phyloP scores from a whole-genome alignment of 2,797 vertebrate species.

The Hemibagrus guttatus region DNA sequence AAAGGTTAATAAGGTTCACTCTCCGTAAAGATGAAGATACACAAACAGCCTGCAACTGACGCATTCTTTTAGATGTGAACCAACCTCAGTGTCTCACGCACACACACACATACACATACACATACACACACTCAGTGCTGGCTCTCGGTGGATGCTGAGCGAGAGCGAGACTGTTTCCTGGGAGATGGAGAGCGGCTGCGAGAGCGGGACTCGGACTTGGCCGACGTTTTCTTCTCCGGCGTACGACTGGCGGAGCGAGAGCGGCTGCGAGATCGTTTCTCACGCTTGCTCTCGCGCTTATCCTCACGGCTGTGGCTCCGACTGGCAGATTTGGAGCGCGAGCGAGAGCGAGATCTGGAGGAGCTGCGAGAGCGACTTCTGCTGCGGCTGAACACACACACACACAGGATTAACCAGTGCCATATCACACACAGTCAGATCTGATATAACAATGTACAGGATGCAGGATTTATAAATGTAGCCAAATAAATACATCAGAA shows the following conservation, averaged over 20 bases:
- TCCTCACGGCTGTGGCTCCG: slow-evolving; percentile 69
- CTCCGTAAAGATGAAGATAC: not conserved
- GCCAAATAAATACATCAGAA: too few relatives aligned
- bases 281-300: slow-evolving; percentile 56
- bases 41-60: not conserved
- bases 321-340: slow-evolving; percentile 76
- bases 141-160: slow-evolving; percentile 77
- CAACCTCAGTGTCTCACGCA: not conserved
- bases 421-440: not conserved
- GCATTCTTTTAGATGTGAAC: not conserved
- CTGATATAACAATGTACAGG: not conserved
- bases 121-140: slow-evolving; percentile 60
- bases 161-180: slow-evolving; percentile 62
- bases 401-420: not conserved
- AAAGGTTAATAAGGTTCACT: slow-evolving; percentile 7
- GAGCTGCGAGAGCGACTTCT: slow-evolving; percentile 85
- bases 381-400: slow-evolving; percentile 62
- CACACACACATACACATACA: not conserved
- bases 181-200: slow-evolving; percentile 44
- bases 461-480: accelerated
- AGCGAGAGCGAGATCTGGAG: slow-evolving; percentile 78
- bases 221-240: slow-evolving; percentile 82
- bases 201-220: slow-evolving; percentile 70
- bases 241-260: slow-evolving; percentile 84
- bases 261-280: slow-evolving; percentile 65